phyloP scores from a whole-genome alignment of 2,113 vertebrate genomes.

The Dromas ardeola region DNA sequence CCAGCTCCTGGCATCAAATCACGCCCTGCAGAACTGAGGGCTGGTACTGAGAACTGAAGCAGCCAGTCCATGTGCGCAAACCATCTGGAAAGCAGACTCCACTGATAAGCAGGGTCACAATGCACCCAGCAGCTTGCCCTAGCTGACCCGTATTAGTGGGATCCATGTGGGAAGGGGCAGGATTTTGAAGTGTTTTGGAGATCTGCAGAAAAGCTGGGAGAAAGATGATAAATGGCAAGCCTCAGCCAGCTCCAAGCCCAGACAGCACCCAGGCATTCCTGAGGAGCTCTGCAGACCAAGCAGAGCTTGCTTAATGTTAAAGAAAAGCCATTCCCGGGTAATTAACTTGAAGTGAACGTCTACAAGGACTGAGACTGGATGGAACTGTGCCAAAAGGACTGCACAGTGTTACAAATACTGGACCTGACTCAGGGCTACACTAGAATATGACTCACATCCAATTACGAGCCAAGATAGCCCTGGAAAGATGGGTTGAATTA shows the following conservation, averaged over 20 bases:
- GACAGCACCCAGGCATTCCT: conserved; percentile 14
- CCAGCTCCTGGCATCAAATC: background rate
- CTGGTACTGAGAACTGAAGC: background rate
- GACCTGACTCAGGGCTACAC: conserved; percentile 44
- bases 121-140: background rate
- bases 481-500: conserved; percentile 30
- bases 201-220: conserved; percentile 21
- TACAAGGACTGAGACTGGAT: conserved; percentile 32
- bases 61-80: background rate
- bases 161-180: conserved; percentile 24
- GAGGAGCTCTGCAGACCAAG: conserved; percentile 26
- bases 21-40: background rate
- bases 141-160: background rate
- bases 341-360: conserved; percentile 45
- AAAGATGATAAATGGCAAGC: conserved; percentile 24
- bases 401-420: conserved; percentile 53
- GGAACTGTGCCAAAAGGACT: conserved; percentile 48
- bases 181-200: conserved; percentile 26
- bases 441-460: conserved; percentile 45
- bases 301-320: conserved; percentile 34
- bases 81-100: conserved; percentile 14
- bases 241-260: conserved; percentile 19
- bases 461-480: conserved; percentile 15
- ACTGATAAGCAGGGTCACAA: conserved; percentile 18
- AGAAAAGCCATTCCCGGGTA: conserved; percentile 38